Conservation (phyloP, 2,797 vertebrate species). For the Smutsia gigantea region DNA sequence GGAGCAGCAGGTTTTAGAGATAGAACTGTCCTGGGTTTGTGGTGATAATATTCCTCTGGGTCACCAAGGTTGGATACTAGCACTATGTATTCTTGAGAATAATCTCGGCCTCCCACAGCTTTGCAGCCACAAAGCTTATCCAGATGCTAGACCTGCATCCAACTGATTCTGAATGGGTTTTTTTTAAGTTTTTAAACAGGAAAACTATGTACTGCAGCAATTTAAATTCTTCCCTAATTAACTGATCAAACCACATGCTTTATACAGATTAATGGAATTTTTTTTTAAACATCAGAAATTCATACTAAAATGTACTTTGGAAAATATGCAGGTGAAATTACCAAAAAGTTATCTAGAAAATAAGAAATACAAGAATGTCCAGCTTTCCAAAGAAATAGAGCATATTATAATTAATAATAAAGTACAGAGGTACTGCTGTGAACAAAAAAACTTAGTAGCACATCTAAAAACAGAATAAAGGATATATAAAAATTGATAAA, state of each 20-base stretch:
- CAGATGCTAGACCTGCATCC: neutral
- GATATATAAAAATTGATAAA: neutral
- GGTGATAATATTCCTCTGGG: neutral
- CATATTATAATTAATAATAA: neutral
- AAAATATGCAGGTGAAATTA: constrained; percentile 7
- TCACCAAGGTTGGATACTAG: neutral
- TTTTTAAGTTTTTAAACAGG: neutral
- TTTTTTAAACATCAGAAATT: constrained; percentile 43
- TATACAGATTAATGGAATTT: neutral
- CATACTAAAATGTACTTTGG: neutral
- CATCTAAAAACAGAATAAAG: neutral
- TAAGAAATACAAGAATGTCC: neutral
- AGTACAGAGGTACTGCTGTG: neutral
- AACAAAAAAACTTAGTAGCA: constrained; percentile 16
- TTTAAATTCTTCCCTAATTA: constrained; percentile 42
- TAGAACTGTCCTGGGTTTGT: neutral
- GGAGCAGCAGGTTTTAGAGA: neutral
- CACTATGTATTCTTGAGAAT: neutral
- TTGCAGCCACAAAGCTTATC: neutral
- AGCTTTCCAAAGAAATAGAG: neutral
- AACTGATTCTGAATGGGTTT: neutral
- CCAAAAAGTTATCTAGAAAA: neutral
- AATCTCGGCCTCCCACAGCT: neutral
- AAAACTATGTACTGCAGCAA: neutral
- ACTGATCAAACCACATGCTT: neutral